Percentiles rank a stretch among this genome's conserved stretches.
These are phyloP conservation scores for Phoxinus dragarum DNA, from an alignment of 2,797 vertebrate genomes.

Conservation along the genomic window DNA sequence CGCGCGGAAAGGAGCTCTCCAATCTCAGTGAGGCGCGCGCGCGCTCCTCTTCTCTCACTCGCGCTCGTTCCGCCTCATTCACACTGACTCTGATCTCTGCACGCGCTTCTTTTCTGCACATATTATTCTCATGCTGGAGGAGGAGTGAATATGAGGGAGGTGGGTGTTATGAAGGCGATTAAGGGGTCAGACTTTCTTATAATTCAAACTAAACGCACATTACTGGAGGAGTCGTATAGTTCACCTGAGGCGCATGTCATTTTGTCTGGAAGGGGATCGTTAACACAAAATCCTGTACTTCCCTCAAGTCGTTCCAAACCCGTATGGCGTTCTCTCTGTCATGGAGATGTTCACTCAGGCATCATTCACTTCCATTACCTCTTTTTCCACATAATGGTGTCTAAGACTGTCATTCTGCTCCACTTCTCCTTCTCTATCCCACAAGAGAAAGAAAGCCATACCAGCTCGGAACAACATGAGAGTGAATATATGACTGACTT, in stretches of 20 bases:
- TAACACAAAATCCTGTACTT: not conserved
- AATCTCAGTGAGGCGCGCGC: slow-evolving; percentile 18
- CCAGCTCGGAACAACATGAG: not conserved
- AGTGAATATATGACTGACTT: not conserved
- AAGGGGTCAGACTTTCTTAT: not conserved
- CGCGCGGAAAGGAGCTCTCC: slow-evolving; percentile 30
- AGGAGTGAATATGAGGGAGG: not conserved
- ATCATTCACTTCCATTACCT: not conserved
- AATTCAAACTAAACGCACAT: not conserved
- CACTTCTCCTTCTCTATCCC: not conserved
- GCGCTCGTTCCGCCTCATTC: slow-evolving; percentile 4
- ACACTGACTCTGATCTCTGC: slow-evolving; percentile 28
- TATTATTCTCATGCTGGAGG: slow-evolving; percentile 8
- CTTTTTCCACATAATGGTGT: not conserved
- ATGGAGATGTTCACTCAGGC: not conserved
- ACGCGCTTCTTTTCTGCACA: slow-evolving; percentile 27
- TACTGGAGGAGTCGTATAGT: not conserved
- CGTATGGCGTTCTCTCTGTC: not conserved
- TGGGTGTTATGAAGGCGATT: slow-evolving; percentile 13
- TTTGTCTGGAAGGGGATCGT: not conserved
- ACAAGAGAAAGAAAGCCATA: not conserved
- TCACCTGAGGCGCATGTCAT: not conserved
- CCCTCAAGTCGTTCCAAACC: not conserved
- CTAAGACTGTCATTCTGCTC: not conserved
- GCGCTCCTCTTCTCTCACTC: slow-evolving; percentile 13